Conservation (phyloP, 2,113 vertebrate species). For the Ammodytes marinus region DNA sequence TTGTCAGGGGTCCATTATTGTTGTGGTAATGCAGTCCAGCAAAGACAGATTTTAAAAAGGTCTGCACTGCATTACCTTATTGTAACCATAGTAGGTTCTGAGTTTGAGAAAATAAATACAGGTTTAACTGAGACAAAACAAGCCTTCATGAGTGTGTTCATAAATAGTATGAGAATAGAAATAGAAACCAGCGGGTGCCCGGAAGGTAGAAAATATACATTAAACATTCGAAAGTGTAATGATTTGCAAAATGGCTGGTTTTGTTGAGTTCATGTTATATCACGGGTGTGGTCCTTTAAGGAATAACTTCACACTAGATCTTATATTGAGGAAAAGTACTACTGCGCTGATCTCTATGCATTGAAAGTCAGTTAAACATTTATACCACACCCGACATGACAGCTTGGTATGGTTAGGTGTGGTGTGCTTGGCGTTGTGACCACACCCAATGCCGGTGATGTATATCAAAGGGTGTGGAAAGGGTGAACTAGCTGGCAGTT, state of each 20-base stretch:
- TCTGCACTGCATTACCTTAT: not conserved
- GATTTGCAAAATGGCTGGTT: too few species aligned
- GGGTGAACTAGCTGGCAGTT: not conserved
- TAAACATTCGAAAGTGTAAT: too few species aligned
- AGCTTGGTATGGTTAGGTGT: not conserved
- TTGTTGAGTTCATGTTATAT: not conserved
- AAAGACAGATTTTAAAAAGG: not conserved
- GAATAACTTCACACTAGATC: not conserved
- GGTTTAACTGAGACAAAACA: not conserved
- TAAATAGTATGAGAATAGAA: too few species aligned
- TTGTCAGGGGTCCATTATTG: not conserved
- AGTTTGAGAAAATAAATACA: not conserved
- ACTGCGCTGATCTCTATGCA: not conserved
- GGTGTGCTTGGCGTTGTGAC: not conserved
- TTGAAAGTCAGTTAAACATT: not conserved
- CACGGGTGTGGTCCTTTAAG: not conserved
- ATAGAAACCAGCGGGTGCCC: too few species aligned
- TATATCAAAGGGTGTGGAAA: not conserved
- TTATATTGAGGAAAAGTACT: not conserved
- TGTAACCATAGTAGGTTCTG: not conserved
- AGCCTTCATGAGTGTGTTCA: not conserved
- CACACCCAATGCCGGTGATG: not conserved
- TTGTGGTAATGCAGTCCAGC: not conserved
- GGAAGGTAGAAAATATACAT: too few species aligned
- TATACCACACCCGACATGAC: not conserved